Conservation (phyloP, 2,113 vertebrate species). For the Balaeniceps rex region DNA sequence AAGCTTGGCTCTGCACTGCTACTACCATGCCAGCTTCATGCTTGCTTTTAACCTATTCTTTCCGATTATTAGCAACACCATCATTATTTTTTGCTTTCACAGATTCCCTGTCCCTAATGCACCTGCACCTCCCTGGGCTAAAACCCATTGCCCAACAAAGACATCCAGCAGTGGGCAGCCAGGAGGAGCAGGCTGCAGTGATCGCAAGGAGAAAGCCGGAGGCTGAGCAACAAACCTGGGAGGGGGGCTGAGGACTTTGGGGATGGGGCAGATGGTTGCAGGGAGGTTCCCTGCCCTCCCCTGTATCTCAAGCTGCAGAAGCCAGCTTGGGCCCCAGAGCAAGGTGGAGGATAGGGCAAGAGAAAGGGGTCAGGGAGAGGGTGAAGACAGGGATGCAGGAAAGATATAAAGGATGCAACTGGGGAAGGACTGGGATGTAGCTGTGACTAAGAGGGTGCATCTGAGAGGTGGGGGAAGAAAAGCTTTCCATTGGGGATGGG, state of each 20-base stretch:
- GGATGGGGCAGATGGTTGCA: neutral
- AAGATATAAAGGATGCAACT: neutral
- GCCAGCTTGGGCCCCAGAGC: neutral
- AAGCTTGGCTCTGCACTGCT: neutral
- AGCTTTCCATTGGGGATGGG: neutral
- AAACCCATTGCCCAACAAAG: neutral
- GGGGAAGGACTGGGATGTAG: neutral
- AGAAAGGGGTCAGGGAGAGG: neutral
- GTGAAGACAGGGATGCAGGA: neutral
- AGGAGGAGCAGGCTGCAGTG: neutral
- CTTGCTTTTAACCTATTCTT: neutral
- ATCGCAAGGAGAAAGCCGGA: neutral
- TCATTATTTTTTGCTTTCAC: neutral
- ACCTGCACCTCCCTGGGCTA: slow-evolving; percentile 12
- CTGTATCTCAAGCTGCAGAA: neutral
- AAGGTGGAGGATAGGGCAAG: neutral
- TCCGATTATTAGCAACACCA: neutral
- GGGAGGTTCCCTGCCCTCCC: neutral
- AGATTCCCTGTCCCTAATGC: neutral
- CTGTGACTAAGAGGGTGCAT: neutral
- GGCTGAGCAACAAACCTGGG: neutral
- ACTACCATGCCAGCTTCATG: neutral
- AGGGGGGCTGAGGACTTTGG: neutral
- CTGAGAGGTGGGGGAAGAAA: neutral
- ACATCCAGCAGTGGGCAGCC: neutral